Base-by-base conservation (phyloP, 2,113 vertebrate species). In the Eolophus roseicapilla region DNA sequence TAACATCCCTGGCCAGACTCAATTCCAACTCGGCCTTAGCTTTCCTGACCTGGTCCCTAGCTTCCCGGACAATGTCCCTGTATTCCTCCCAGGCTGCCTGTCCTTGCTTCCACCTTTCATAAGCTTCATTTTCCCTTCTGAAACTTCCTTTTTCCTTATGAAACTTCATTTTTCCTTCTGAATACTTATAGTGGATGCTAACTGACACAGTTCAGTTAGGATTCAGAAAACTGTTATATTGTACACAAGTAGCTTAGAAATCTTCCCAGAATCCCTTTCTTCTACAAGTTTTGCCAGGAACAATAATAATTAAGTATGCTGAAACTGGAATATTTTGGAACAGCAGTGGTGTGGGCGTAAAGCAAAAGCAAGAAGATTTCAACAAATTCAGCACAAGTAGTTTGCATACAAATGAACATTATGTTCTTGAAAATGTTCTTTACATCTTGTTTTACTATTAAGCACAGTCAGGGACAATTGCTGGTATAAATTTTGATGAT, bases 381-480 rank as follows among this genome's bases (percentile, higher is more conserved):
- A 65, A 93, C 50, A 90, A 86, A 84, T 81, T 95, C 39, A 71
- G 64, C 33, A 75, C 60, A 88, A 93, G 71, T 52, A 88, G 68
- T 84, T 94, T 91, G 68, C 83, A 94, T 88, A 64, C 35, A 81
- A 92, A 94, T 86, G 88, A 95, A 94, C 82, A 96, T 55, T 81
- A 87, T 94, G 92, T 92, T 95, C 90, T 75, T 50, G 33, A 86
- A 92, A 90, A 90, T 92, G 71, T 94, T 96, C 37, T 93, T 94
- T 93, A 76, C 85, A 44, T 93, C 65, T 85, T 91, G 39, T 91
- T 92, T 92, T 80, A 76, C 33, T 82, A 13, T 87, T 86, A 93
- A 89, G 24, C 44, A 64, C 81, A 87, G 60, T 76, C 57, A 90
- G n/a, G 39, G 39, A 92, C 64, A 95, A 86, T 23, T 88, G 41